These are phyloP conservation scores for Coleophora deauratella DNA, from an alignment of 2,888 invertebrate genomes.

Conservation along the genomic window DNA sequence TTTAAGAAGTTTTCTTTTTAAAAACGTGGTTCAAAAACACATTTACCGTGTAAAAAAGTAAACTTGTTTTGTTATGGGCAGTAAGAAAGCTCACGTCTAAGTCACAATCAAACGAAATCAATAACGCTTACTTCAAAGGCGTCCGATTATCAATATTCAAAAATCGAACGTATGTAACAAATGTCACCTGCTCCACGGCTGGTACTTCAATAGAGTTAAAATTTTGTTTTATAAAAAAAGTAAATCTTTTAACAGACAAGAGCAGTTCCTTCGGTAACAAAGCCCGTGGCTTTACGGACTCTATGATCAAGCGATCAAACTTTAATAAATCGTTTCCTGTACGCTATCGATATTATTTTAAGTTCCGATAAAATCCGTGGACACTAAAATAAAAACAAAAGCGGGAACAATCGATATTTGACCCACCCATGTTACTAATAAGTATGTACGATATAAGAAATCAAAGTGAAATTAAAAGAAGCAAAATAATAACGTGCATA, in stretches of 20 bases:
- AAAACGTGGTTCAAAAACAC: no score
- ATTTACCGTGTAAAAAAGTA: no score
- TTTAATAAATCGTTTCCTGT: constrained; percentile 65
- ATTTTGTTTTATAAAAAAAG: constrained; percentile 14
- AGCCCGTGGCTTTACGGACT: constrained; percentile 34
- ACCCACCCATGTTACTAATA: no score
- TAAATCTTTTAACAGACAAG: constrained; percentile 18
- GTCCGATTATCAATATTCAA: neutral
- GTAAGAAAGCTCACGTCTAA: no score
- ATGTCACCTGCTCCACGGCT: constrained; percentile 23
- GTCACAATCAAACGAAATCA: no score
- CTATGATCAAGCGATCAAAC: constrained; percentile 48
- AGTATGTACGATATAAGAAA: no score
- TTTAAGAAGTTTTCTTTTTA: neutral
- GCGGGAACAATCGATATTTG: neutral
- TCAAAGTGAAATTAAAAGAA: no score
- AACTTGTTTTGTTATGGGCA: no score
- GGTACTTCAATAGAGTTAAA: constrained; percentile 16
- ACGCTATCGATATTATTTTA: constrained; percentile 37
- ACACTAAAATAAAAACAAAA: neutral
- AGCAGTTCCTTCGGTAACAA: constrained; percentile 23
- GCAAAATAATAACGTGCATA: no score
- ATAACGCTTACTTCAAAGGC: no score
- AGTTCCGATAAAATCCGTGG: constrained; percentile 10
- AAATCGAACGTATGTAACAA: constrained; percentile 14